Conservation (phyloP, 2,888 invertebrate genomes). For the Drosophila nigricruria region DNA sequence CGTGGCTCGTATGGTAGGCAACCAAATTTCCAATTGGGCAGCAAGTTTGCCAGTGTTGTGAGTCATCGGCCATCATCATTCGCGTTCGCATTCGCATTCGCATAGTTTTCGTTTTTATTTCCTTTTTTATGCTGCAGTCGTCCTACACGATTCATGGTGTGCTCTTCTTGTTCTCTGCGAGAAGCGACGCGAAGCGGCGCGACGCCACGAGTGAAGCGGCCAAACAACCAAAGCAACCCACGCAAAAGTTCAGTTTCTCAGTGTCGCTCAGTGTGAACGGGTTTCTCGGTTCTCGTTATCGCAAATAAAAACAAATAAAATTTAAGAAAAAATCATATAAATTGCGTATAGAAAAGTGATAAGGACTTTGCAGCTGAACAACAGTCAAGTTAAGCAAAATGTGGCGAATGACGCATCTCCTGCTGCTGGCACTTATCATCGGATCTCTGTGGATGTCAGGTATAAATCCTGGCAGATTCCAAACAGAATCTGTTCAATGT, state of each 20-base stretch:
- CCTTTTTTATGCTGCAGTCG: conserved; percentile 62
- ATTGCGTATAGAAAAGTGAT: conserved; percentile 23
- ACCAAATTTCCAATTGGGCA: conserved; percentile 54
- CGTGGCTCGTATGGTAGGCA: not conserved
- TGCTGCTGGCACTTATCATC: conserved; percentile 59
- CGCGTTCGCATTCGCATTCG: conserved; percentile 29
- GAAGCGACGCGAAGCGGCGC: conserved; percentile 5
- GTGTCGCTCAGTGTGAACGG: conserved; percentile 65
- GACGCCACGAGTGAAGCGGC: conserved; percentile 29
- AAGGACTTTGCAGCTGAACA: conserved; percentile 36
- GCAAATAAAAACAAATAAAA: conserved; percentile 10
- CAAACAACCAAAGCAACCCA: conserved; percentile 56
- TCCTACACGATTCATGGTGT: conserved; percentile 47
- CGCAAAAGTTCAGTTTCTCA: conserved; percentile 68
- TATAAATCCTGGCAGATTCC: conserved; percentile 37
- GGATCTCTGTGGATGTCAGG: conserved; percentile 60
- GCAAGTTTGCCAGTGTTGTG: conserved; percentile 47
- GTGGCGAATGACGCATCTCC: conserved; percentile 56
- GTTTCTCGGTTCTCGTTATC: conserved; percentile 40
- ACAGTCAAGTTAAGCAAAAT: conserved; percentile 32
- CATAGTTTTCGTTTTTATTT: conserved; percentile 61
- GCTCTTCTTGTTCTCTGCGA: conserved; percentile 40
- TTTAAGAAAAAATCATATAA: not conserved
- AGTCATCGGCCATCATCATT: conserved; percentile 67
- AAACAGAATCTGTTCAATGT: conserved; percentile 32